Evolutionary conservation across 1,140 invertebrate species (phyloP).

Genomic region (Zaprionus nigranus): DNA sequence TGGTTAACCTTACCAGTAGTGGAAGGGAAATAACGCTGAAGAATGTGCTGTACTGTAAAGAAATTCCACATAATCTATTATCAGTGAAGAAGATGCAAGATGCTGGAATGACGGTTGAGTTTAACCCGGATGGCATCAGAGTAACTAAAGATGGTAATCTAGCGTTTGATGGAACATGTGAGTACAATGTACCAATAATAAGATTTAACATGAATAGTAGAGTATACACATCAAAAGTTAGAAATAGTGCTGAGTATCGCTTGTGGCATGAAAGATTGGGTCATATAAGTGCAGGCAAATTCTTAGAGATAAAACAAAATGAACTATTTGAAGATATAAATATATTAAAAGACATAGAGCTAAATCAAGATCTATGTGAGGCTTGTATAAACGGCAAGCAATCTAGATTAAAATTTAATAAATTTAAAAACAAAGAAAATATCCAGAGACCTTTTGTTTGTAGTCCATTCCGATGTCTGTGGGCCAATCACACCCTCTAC

Average conservation of each 20-base stretch:
- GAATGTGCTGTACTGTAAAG: constrained; percentile 29
- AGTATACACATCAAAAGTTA: constrained; percentile 29
- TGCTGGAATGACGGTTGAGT: constrained; percentile 29
- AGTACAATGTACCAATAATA: constrained; percentile 33
- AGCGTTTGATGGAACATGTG: constrained; percentile 26
- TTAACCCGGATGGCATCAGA: constrained; percentile 60
- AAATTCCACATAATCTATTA: constrained; percentile 41
- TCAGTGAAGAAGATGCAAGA: constrained; percentile 41
- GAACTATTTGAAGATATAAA: background rate
- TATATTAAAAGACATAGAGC: background rate
- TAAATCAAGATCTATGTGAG: background rate
- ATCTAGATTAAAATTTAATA: too few relatives aligned
- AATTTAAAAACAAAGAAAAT: too few relatives aligned
- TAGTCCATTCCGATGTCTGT: too few relatives aligned
- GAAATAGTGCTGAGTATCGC: constrained; percentile 60
- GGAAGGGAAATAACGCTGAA: background rate
- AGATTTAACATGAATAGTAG: constrained; percentile 15
- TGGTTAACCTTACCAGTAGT: too few relatives aligned
- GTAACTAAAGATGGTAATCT: constrained; percentile 34
- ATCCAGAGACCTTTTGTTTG: too few relatives aligned
- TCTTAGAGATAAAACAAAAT: constrained; percentile 62
- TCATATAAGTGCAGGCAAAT: constrained; percentile 55
- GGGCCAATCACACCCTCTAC: too few relatives aligned
- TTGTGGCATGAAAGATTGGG: constrained; percentile 63
- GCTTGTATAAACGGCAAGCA: too few relatives aligned